phyloP scores from a whole-genome alignment of 2,113 vertebrate genomes.

The Clinocottus analis region DNA sequence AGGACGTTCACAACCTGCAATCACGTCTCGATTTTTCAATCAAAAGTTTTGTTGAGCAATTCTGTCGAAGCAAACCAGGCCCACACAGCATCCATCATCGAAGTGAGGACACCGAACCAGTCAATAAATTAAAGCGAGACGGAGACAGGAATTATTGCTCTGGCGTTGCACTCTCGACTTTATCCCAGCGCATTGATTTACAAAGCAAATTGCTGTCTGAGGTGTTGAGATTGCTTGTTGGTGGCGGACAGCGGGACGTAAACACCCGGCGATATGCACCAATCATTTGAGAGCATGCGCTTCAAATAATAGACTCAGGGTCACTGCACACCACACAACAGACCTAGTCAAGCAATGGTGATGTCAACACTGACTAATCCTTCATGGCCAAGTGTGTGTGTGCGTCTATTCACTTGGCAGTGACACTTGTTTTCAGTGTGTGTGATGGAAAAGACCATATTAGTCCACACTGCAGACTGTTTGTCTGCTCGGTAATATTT shows the following conservation, averaged over 20 bases:
- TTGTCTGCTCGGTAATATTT: neutral
- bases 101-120: conserved; percentile 15
- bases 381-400: neutral
- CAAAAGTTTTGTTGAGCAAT: conserved; percentile 17
- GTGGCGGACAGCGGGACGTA: neutral
- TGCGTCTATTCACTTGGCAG: neutral
- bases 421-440: neutral
- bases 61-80: neutral
- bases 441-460: conserved; percentile 13
- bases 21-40: neutral
- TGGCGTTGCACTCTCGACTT: conserved; percentile 5
- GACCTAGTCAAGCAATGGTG: neutral
- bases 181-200: conserved; percentile 29
- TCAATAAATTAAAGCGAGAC: conserved; percentile 32
- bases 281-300: neutral
- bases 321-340: neutral
- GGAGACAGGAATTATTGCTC: conserved; percentile 24
- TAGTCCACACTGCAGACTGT: conserved; percentile 2
- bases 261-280: conserved; percentile 11
- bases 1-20: neutral
- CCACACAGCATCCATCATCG: conserved; percentile 9
- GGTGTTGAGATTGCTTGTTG: conserved; percentile 8
- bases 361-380: conserved; percentile 2
- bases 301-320: neutral
- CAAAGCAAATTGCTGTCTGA: conserved; percentile 17